Base-by-base conservation (phyloP, 2,113 vertebrate species). In the Dryoscopus gambensis region DNA sequence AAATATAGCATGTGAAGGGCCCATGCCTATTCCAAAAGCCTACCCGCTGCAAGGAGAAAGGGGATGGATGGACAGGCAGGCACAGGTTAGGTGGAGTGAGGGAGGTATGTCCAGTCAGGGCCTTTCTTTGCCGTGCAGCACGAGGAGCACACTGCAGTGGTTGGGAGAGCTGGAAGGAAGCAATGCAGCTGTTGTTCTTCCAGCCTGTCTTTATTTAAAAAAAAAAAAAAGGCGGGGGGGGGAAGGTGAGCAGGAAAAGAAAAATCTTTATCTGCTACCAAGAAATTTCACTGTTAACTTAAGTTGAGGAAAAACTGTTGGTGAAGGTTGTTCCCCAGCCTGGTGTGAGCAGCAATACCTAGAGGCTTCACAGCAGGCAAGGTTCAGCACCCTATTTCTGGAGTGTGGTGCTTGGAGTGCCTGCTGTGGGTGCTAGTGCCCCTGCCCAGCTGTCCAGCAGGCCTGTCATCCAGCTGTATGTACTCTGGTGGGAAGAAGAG, bases 351-450 rank as follows among this genome's bases (percentile, higher is more conserved):
- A 39, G 11, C 68, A 49, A 21, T 44, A 33, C 18, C 23, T 56
- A 8, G 39, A 50, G 35, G 18, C 25, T 20, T 44, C 12, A 5
- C 14, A 60, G 64, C 49, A 65, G n/a, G 28, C 7, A 14, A 17
- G 21, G 44, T 22, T 50, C 64, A 71, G 39, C 2, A 1, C 44
- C 0, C 5, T 37, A 49, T 49, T 79, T 25, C 22, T 55, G 50
- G 15, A n/a, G 20, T 1, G 17, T n/a, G 50, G 15, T 79, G 56
- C 60, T 42, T 0, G 0, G 6, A 20, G 7, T 44, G n/a, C 27
- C 42, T 0, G 0, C 30, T 68, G 10, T 0, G 6, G 4, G 39
- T 39, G 11, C 68, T 46, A 27, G 5, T 77, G 37, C 28, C 28
- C 22, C 24, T 35, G 33, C n/a, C 30, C n/a, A 31, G 53, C 56